These are phyloP conservation scores for Agriopis leucophaearia DNA, from an alignment of 2,888 invertebrate species.

Conservation along the genomic window DNA sequence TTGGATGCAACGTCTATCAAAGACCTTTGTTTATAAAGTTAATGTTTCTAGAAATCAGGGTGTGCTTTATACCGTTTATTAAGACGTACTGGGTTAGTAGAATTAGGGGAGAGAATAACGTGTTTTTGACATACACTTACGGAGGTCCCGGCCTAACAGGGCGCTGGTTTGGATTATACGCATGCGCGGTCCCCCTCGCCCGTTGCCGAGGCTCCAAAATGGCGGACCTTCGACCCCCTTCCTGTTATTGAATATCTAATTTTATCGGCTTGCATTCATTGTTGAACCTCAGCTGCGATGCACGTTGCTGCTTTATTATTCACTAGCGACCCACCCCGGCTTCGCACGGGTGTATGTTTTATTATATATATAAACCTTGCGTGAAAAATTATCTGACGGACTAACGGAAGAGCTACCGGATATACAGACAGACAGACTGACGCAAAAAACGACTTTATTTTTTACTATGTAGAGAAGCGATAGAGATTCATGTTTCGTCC, in stretches of 20 bases:
- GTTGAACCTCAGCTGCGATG: slow-evolving; percentile 66
- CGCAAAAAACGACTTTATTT: too few species aligned
- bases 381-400: too few species aligned
- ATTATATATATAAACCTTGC: too few species aligned
- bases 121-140: slow-evolving; percentile 83
- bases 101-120: slow-evolving; percentile 83
- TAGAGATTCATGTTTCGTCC: slow-evolving; percentile 40
- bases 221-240: slow-evolving; percentile 83
- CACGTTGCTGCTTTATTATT: slow-evolving; percentile 60
- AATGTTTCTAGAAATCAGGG: slow-evolving; percentile 56
- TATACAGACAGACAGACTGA: too few species aligned
- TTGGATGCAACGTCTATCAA: slow-evolving; percentile 39
- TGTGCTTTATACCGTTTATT: slow-evolving; percentile 71
- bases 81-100: slow-evolving; percentile 83
- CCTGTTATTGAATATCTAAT: slow-evolving; percentile 85
- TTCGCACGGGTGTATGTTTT: too few species aligned
- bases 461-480: too few species aligned
- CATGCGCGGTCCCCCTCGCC: slow-evolving; percentile 81
- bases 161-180: slow-evolving; percentile 75
- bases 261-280: slow-evolving; percentile 80
- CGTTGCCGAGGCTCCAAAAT: slow-evolving; percentile 78
- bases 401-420: too few species aligned
- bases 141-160: slow-evolving; percentile 80
- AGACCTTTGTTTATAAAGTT: slow-evolving; percentile 17
- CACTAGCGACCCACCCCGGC: too few species aligned